Evolutionary conservation across 2,888 invertebrate species (phyloP).

Genomic region (Trissolcus brochymenae): DNA sequence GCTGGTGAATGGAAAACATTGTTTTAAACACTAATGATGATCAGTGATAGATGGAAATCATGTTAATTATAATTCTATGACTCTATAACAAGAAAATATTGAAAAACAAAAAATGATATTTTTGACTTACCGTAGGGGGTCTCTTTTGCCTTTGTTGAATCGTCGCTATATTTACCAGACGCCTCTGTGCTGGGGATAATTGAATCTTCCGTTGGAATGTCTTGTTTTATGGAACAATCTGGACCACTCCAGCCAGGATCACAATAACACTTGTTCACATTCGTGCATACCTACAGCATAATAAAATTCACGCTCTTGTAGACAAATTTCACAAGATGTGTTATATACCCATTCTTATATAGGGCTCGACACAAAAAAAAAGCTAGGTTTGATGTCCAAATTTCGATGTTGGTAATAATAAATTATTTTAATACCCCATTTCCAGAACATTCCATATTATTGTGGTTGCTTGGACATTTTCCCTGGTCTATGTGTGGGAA

Average conservation of each 20-base stretch:
- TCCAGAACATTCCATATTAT: slow-evolving; percentile 93
- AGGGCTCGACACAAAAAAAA: not conserved
- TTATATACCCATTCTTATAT: not conserved
- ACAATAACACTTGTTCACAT: slow-evolving; percentile 94
- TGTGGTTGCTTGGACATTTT: slow-evolving; percentile 93
- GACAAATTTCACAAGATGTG: too few relatives aligned
- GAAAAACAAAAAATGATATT: not conserved
- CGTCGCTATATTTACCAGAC: slow-evolving; percentile 77
- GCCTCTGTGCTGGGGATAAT: slow-evolving; percentile 80
- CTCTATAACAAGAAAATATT: too few relatives aligned
- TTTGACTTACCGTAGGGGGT: slow-evolving; percentile 92
- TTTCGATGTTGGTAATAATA: not conserved
- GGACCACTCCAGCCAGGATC: slow-evolving; percentile 90
- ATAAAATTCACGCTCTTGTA: not conserved
- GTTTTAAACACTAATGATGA: too few relatives aligned
- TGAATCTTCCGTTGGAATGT: slow-evolving; percentile 80
- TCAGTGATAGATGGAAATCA: too few relatives aligned
- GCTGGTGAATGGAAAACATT: too few relatives aligned
- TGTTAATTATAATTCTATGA: too few relatives aligned
- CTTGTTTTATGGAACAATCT: slow-evolving; percentile 89
- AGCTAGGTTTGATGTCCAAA: too few relatives aligned
- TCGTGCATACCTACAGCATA: slow-evolving; percentile 88
- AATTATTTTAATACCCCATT: slow-evolving; percentile 84
- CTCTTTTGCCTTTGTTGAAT: slow-evolving; percentile 90
- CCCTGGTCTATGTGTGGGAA: slow-evolving; percentile 90